Evolutionary conservation across 2,113 vertebrate species (phyloP).

Genomic region (Xenus cinereus): DNA sequence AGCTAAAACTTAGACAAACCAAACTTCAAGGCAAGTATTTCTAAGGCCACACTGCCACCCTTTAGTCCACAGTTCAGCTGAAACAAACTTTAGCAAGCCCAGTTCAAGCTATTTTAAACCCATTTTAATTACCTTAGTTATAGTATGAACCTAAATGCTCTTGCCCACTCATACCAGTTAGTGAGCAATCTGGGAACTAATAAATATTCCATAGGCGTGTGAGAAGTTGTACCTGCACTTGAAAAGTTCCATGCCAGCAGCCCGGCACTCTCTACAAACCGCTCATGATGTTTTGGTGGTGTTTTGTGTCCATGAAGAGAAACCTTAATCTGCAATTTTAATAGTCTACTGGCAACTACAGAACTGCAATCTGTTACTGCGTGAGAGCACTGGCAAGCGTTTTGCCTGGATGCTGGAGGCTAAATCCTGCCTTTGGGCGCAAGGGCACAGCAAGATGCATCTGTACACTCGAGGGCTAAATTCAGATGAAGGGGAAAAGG

Average conservation of each 20-base stretch:
- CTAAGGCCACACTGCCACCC: neutral
- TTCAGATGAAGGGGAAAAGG: conserved; percentile 38
- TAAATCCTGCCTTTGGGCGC: conserved; percentile 4
- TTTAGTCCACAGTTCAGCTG: neutral
- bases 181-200: neutral
- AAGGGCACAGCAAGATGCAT: conserved; percentile 6
- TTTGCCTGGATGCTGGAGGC: neutral
- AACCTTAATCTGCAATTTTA: neutral
- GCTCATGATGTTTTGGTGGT: neutral
- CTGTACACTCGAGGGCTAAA: neutral
- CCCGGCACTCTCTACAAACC: neutral
- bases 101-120: neutral
- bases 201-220: neutral
- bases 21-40: neutral
- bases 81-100: neutral
- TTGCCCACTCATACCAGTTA: neutral
- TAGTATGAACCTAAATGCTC: neutral
- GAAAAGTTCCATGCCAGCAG: neutral
- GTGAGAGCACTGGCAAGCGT: neutral
- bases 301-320: neutral
- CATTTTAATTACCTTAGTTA: neutral
- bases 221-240: neutral
- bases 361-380: neutral
- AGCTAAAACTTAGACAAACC: neutral
- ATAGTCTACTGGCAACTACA: neutral